A percentile compares a stretch with the other conserved stretches of the same genome.
Conservation (phyloP, 2,797 vertebrate genomes). For the Eidolon dupreanum region DNA sequence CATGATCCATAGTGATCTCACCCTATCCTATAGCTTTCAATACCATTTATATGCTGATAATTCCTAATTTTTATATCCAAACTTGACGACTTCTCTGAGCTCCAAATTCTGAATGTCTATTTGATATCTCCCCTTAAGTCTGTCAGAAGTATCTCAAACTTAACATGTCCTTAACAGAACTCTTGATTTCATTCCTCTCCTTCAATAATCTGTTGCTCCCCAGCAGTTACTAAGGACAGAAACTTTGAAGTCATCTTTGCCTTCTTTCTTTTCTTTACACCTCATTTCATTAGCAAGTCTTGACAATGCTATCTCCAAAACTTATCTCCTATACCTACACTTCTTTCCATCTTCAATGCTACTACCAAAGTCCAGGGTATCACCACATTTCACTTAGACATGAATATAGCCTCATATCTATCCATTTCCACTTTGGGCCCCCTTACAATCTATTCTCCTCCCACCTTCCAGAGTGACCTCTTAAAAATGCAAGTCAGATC, state of each 20-base stretch:
- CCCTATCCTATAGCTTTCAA: not conserved
- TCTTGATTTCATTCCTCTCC: not conserved
- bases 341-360: not conserved
- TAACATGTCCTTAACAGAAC: not conserved
- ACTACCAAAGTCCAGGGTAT: not conserved
- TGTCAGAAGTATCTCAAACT: not conserved
- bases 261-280: not conserved
- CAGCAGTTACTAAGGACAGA: not conserved
- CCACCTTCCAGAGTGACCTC: not conserved
- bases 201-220: not conserved
- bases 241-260: not conserved
- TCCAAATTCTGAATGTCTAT: slow-evolving; percentile 2
- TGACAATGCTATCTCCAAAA: not conserved
- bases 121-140: not conserved
- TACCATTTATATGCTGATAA: not conserved
- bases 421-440: not conserved
- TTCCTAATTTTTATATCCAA: not conserved
- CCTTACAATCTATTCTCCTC: not conserved
- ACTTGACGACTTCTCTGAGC: slow-evolving; percentile 5
- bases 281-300: not conserved
- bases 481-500: not conserved
- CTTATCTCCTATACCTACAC: not conserved
- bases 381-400: not conserved
- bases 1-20: not conserved
- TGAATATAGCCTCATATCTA: not conserved